Evolutionary conservation across 2,797 vertebrate species (phyloP), one percentile per base, ranked within the genome.

Genomic region (Gambelia wislizenii): DNA sequence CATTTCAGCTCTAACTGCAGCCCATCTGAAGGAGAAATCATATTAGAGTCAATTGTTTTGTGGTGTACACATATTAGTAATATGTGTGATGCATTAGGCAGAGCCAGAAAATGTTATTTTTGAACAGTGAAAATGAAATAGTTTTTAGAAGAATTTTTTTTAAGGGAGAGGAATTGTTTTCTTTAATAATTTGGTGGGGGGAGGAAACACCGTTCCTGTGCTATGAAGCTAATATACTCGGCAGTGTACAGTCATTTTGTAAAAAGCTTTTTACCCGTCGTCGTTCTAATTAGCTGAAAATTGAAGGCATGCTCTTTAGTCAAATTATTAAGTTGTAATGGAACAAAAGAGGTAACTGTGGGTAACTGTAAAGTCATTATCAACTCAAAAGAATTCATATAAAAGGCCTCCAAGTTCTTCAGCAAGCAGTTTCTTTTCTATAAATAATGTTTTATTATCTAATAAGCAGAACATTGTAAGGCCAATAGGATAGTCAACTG

Each of bases 281-380:
- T 92, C 87, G 27, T 67, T 91, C 79, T 88, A 91, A 94, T 92
- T 94, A 94, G 56, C 33, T 91, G 82, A 88, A 88, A 92, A 91
- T 89, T 81, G 69, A 61, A 91, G 86, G 85, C 10, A 27, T 30
- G 52, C 2, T 95, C 79, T 80, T 92, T 87, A 90, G 33, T 39
- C 82, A 18, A 83, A 83, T 87, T 78, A 90, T 92, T 90, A 86
- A 83, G 30, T 84, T 94, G 8, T 82, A 92, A 75, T 87, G 70
- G 22, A 95, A 69, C 0, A 0, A 92, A 87, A 70, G 69, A 85
- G 25, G n/a, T 84, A 90, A 88, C 56, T 90, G 52, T 88, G 81
- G 42, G 36, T 92, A 88, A 88, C 44, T 91, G 8, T 88, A 49
- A 94, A 91, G 30, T 92, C 14, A 81, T 92, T 86, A 83, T 72